Evolutionary conservation across 2,888 invertebrate genomes (phyloP).

Genomic region (Galeopsomyia nigrocyanea): DNA sequence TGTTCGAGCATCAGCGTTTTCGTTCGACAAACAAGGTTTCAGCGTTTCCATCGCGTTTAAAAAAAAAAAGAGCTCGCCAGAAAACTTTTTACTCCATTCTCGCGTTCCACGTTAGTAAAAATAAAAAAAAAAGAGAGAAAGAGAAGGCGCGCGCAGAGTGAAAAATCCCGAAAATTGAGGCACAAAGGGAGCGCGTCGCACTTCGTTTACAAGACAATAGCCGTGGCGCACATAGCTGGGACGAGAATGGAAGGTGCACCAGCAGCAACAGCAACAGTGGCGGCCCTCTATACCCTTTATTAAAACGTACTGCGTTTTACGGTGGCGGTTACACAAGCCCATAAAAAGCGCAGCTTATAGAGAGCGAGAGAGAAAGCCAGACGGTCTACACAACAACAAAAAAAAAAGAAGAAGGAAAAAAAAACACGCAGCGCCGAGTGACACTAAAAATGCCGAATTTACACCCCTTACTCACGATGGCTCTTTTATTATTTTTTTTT

Average conservation of each 20-base stretch:
- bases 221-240: not conserved
- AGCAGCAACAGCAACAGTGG: not conserved
- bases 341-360: slow-evolving; percentile 61
- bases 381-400: not conserved
- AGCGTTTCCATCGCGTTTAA: slow-evolving; percentile 3
- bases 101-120: not conserved
- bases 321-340: slow-evolving; percentile 61
- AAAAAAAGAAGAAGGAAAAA: slow-evolving; percentile 47
- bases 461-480: slow-evolving; percentile 62
- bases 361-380: not conserved
- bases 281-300: slow-evolving; percentile 47
- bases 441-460: slow-evolving; percentile 67
- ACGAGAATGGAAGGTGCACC: slow-evolving; percentile 25
- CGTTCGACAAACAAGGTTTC: slow-evolving; percentile 19
- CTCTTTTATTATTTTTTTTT: slow-evolving; percentile 52
- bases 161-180: slow-evolving; percentile 43
- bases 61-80: slow-evolving; percentile 4
- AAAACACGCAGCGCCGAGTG: slow-evolving; percentile 52
- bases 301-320: slow-evolving; percentile 60
- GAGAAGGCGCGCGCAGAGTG: not conserved
- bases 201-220: slow-evolving; percentile 45
- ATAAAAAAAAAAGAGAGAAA: slow-evolving; percentile 28
- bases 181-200: slow-evolving; percentile 37
- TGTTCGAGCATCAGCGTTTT: not conserved
- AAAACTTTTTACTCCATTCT: slow-evolving; percentile 1